phyloP scores from a whole-genome alignment of 2,888 invertebrate species.

The Cancer borealis region DNA sequence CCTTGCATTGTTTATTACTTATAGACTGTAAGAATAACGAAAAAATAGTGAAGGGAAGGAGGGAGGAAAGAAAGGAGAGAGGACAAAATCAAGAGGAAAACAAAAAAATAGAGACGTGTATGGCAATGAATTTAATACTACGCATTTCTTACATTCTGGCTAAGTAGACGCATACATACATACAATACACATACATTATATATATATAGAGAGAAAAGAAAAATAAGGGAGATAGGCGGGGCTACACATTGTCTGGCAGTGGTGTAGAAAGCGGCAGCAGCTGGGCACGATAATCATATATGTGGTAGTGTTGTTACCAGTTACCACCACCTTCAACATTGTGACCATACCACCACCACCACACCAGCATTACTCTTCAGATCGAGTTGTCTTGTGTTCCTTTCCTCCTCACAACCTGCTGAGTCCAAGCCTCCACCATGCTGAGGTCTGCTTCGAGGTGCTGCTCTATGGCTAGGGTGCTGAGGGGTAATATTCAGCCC shows the following conservation, averaged over 20 bases:
- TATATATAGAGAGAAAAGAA: no score
- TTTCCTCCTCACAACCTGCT: neutral
- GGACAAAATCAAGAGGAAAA: no score
- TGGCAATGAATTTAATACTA: no score
- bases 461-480: slow-evolving; percentile 42
- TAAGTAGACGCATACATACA: no score
- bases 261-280: neutral
- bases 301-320: neutral
- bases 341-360: neutral
- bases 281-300: neutral
- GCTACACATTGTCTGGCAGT: neutral
- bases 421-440: slow-evolving; percentile 39
- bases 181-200: no score
- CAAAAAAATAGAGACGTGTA: no score
- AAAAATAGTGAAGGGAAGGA: no score
- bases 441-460: slow-evolving; percentile 18
- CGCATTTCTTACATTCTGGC: no score
- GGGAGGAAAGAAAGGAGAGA: no score
- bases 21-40: no score
- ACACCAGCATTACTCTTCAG: neutral
- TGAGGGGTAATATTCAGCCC: slow-evolving; percentile 40
- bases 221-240: no score
- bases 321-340: neutral
- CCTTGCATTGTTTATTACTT: no score
- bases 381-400: neutral